These are phyloP conservation scores for Psephotus haematonotus DNA, from an alignment of 2,113 vertebrate species.

Conservation along the genomic window DNA sequence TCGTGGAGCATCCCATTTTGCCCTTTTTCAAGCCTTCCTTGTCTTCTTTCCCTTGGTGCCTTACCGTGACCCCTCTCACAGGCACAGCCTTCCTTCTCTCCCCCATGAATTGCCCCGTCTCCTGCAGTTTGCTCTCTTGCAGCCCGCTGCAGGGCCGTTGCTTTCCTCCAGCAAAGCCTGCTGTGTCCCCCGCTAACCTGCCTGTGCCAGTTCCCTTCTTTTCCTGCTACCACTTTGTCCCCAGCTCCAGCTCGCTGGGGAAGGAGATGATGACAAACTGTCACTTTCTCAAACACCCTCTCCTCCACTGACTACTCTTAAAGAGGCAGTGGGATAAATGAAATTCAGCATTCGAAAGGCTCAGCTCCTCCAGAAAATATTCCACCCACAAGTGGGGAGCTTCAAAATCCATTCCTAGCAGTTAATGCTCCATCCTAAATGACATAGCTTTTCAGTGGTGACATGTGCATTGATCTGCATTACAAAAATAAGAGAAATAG, in stretches of 20 bases:
- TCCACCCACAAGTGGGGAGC: slow-evolving; percentile 30
- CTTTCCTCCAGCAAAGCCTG: background rate
- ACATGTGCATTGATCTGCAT: slow-evolving; percentile 42
- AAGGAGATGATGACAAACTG: slow-evolving; percentile 62
- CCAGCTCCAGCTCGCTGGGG: background rate
- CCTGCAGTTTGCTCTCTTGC: background rate
- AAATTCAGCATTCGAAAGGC: slow-evolving; percentile 54
- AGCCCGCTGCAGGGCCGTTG: background rate
- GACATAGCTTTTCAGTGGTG: slow-evolving; percentile 56
- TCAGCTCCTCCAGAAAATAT: slow-evolving; percentile 66
- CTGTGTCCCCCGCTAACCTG: background rate
- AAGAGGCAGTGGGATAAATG: slow-evolving; percentile 65
- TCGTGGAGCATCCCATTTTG: background rate
- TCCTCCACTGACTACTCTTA: slow-evolving; percentile 53
- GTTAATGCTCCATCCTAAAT: slow-evolving; percentile 70
- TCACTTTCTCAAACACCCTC: slow-evolving; percentile 62
- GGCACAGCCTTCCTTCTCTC: background rate
- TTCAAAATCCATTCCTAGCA: slow-evolving; percentile 48
- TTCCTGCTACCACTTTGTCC: slow-evolving; percentile 1
- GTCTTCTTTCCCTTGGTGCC: background rate
- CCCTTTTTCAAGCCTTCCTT: background rate
- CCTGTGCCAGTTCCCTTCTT: background rate
- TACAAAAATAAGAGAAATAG: slow-evolving; percentile 66
- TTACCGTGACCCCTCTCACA: background rate
- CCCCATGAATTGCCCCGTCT: background rate